phyloP scores from a whole-genome alignment of 1,140 invertebrate species.

The Ectropis grisescens region DNA sequence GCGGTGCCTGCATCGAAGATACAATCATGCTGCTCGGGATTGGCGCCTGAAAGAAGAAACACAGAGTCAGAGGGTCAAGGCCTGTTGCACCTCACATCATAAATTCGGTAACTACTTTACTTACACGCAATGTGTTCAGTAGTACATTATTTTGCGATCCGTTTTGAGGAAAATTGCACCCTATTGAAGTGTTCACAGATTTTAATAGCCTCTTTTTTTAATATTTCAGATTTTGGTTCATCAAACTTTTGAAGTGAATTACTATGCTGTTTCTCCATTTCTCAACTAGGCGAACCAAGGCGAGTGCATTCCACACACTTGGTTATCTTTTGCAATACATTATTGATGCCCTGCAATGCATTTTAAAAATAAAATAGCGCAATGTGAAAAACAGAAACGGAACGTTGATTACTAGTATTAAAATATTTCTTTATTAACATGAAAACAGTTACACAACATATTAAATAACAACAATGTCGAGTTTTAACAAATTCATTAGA shows the following conservation, averaged over 20 bases:
- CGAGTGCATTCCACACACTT: constrained; percentile 53
- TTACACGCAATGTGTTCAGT: constrained; percentile 61
- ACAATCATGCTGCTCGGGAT: constrained; percentile 64
- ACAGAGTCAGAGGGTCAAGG: constrained; percentile 28
- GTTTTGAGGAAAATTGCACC: constrained; percentile 36
- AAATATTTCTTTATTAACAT: too few relatives aligned
- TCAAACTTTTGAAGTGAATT: constrained; percentile 69
- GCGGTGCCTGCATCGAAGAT: constrained; percentile 55
- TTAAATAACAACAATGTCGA: too few relatives aligned
- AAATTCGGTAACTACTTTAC: constrained; percentile 22
- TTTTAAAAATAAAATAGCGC: constrained; percentile 60
- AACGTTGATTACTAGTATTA: too few relatives aligned
- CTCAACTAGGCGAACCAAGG: constrained; percentile 35
- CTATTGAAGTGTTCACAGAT: constrained; percentile 32
- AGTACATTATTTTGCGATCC: constrained; percentile 59
- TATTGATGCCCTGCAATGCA: constrained; percentile 55
- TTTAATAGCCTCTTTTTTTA: constrained; percentile 66
- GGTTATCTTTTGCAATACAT: constrained; percentile 51
- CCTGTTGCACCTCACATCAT: constrained; percentile 30
- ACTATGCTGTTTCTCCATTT: constrained; percentile 65
- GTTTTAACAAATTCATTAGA: too few relatives aligned
- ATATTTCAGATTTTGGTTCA: constrained; percentile 61
- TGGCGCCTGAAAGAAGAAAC: constrained; percentile 52
- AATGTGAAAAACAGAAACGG: constrained; percentile 44
- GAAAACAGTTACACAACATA: too few relatives aligned